phyloP scores from a whole-genome alignment of 2,797 vertebrate species.

The Ciconia nigra region DNA sequence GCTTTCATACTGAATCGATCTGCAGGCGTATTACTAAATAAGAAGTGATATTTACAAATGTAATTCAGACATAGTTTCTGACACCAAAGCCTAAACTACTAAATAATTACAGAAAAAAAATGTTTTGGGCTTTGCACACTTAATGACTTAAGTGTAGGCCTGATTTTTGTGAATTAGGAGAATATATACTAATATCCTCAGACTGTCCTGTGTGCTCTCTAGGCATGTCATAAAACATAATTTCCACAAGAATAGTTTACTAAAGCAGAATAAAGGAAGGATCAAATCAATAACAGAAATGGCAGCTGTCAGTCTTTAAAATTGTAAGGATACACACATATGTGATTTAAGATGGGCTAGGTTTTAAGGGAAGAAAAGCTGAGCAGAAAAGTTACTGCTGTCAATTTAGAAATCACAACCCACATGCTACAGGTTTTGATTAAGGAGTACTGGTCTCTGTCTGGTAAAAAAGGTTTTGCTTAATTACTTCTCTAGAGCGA shows the following conservation, averaged over 20 bases:
- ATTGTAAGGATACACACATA: neutral
- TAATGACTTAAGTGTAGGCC: neutral
- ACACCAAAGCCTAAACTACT: accelerated
- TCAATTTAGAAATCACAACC: neutral
- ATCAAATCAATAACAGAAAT: conserved; percentile 1
- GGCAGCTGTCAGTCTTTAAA: neutral
- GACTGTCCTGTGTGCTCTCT: neutral
- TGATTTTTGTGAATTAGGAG: neutral
- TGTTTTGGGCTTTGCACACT: neutral
- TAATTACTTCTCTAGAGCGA: neutral
- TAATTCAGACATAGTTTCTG: neutral
- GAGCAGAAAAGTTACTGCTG: neutral
- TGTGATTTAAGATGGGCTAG: neutral
- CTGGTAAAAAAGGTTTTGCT: neutral
- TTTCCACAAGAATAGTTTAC: neutral
- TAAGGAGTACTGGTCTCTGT: neutral
- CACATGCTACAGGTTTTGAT: neutral
- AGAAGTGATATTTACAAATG: neutral
- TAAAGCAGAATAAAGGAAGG: neutral
- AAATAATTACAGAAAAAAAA: neutral
- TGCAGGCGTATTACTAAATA: neutral
- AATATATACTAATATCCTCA: neutral
- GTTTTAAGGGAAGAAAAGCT: neutral
- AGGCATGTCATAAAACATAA: neutral
- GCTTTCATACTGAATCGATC: neutral